Evolutionary conservation across 23 tunicate species (phyloP).

Genomic region (Corella eumyota): DNA sequence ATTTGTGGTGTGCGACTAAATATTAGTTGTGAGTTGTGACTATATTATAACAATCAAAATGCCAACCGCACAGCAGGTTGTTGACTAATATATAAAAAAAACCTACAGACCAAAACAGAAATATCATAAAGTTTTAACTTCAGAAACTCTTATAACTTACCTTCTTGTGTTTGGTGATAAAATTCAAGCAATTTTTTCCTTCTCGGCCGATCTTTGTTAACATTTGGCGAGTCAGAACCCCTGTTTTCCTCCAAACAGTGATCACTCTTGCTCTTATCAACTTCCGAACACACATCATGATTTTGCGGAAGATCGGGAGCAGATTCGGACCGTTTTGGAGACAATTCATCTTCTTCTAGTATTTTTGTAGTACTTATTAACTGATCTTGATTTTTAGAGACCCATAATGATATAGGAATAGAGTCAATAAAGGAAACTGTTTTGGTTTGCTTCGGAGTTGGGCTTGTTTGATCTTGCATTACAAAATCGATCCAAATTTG

Average conservation of each 20-base stretch:
- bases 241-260: background rate
- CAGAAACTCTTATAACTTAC: too few relatives aligned
- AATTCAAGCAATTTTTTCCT: slow-evolving; percentile 36
- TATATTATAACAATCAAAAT: too few relatives aligned
- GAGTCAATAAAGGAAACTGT: slow-evolving; percentile 63
- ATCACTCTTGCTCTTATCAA: background rate
- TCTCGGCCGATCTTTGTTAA: background rate
- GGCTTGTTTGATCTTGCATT: slow-evolving; percentile 6
- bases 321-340: too few relatives aligned
- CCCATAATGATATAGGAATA: slow-evolving; percentile 62
- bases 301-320: too few relatives aligned
- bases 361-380: background rate
- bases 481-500: slow-evolving; percentile 81
- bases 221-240: background rate
- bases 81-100: too few relatives aligned
- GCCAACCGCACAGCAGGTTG: too few relatives aligned
- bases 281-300: background rate
- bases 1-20: too few relatives aligned
- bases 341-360: too few relatives aligned
- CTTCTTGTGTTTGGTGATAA: too few relatives aligned
- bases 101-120: too few relatives aligned
- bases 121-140: too few relatives aligned
- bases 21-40: too few relatives aligned
- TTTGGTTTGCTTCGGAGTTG: background rate
- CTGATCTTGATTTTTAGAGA: slow-evolving; percentile 16